Evolutionary conservation across 2,888 invertebrate genomes (phyloP), one percentile per base, ranked within the genome.

Genomic region (Caenorhabditis doughertyi): DNA sequence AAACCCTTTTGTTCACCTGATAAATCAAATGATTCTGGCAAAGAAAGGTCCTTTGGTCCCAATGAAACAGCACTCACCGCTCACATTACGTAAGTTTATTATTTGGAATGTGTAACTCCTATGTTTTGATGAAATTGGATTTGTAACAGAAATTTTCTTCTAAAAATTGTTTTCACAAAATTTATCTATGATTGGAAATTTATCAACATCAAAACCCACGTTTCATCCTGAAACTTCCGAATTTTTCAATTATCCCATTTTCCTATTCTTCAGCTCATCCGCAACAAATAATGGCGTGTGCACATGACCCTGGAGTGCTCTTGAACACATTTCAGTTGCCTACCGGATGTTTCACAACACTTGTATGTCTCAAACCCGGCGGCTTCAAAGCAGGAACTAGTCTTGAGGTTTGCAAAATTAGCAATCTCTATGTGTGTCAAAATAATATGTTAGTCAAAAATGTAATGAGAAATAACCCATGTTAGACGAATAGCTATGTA

Each of bases 241-340:
- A 25, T 60, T 11, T 42, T 39, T n/a, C n/a, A n/a, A n/a, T n/a
- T n/a, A n/a, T n/a, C 32, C 9, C 4, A 9, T 9, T 32, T 9
- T 42, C 42, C 13, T 3, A 42, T 13, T 23, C 5, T 81, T 64
- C 74, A 81, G 81, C 81, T 58, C 74, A 74, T 51, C 81, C 81
- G 25, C 70, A 81, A 62, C 74, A 81, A 65, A 81, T 81, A 47
- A 29, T 81, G 35, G 67, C 74, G 29, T 74, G 70, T 65, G 81
- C 81, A 29, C 53, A 55, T 51, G 68, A 81, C 23, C 68, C 70
- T 25, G 81, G 81, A 70, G 74, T 81, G 62, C 72, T 81, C 74
- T 70, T 81, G 56, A 81, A 81, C 67, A 74, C 72, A 56, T 62
- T 81, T 71, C 81, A 81, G 64, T 81, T 74, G 55, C 81, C 81